Percentiles rank a stretch among this genome's conserved stretches.
Evolutionary conservation across 2,888 invertebrate genomes (phyloP).

Genomic region (Nebria brevicollis): DNA sequence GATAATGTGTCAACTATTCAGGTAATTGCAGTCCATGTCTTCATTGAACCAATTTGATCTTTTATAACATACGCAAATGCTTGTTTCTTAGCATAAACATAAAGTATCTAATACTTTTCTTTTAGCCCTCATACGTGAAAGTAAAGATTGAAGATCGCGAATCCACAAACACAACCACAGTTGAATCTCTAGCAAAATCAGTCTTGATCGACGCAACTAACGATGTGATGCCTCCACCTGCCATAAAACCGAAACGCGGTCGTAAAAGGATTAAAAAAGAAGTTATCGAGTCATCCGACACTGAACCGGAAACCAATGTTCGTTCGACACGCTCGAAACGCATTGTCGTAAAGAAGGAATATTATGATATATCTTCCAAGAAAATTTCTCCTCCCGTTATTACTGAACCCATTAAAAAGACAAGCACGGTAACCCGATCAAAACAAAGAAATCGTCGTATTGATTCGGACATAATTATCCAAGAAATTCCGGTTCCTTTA

Average conservation of each 20-base stretch:
- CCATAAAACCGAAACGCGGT: constrained; percentile 19
- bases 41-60: neutral
- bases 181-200: neutral
- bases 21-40: constrained; percentile 3
- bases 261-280: constrained; percentile 36
- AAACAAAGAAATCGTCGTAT: neutral
- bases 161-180: neutral
- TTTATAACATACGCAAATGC: too few species aligned
- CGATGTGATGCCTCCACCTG: constrained; percentile 33
- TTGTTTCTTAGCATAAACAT: too few species aligned
- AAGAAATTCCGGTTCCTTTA: constrained; percentile 51
- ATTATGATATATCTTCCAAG: neutral
- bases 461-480: constrained; percentile 55
- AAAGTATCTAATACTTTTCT: neutral
- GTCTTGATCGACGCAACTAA: constrained; percentile 17
- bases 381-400: neutral
- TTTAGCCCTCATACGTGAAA: neutral
- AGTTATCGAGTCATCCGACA: constrained; percentile 17
- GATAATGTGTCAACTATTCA: constrained; percentile 17
- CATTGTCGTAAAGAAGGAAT: neutral
- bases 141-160: neutral
- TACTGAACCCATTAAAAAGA: neutral
- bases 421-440: neutral
- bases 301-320: constrained; percentile 21
- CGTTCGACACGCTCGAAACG: constrained; percentile 32